Evolutionary conservation across 2,888 invertebrate species (phyloP).

Genomic region (Hemaris fuciformis): DNA sequence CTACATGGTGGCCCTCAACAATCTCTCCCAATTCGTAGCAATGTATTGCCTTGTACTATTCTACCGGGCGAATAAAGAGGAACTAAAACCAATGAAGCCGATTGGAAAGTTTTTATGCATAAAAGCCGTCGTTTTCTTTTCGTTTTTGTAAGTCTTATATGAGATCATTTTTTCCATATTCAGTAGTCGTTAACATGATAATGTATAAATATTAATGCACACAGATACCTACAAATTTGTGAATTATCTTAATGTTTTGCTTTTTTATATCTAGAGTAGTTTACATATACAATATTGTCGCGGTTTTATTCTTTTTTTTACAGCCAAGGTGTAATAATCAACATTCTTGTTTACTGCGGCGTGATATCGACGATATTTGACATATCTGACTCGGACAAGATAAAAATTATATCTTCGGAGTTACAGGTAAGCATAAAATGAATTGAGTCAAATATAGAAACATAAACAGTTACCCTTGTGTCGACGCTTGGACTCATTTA

Average conservation of each 20-base stretch:
- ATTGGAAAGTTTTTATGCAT: conserved; percentile 97
- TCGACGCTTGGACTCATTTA: not conserved
- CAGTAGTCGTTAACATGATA: not conserved
- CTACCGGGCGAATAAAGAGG: conserved; percentile 93
- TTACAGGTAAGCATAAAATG: conserved; percentile 83
- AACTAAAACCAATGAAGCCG: conserved; percentile 95
- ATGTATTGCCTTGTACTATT: conserved; percentile 98
- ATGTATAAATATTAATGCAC: not conserved
- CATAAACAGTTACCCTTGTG: not conserved
- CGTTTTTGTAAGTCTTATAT: conserved; percentile 93
- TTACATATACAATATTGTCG: not conserved
- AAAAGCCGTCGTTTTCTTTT: conserved; percentile 98
- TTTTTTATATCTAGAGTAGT: too few species aligned
- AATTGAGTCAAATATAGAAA: not conserved
- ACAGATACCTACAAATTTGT: too few species aligned
- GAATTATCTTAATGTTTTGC: too few species aligned
- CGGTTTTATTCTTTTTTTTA: conserved; percentile 23
- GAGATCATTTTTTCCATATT: not conserved
- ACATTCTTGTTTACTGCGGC: conserved; percentile 90
- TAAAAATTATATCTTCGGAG: conserved; percentile 89
- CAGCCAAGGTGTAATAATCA: conserved; percentile 96
- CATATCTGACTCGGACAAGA: conserved; percentile 84
- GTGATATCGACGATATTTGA: conserved; percentile 90
- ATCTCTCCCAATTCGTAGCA: conserved; percentile 96
- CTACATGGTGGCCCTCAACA: conserved; percentile 93